Evolutionary conservation across 2,797 vertebrate genomes (phyloP), one percentile per base, ranked within the genome.

Genomic region (Bradypodion pumilum): DNA sequence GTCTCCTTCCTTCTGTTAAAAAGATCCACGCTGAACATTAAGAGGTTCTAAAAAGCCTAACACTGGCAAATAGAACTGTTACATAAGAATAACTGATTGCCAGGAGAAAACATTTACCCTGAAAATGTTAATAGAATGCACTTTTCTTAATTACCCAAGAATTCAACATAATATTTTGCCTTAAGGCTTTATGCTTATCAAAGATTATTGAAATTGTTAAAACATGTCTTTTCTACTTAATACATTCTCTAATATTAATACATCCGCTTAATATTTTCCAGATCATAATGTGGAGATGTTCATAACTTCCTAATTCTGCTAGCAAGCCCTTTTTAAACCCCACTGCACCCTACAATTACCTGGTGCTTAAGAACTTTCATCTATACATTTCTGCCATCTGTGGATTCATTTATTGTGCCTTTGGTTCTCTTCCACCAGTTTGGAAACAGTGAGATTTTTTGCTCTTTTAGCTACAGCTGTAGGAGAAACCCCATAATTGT

Each of bases 121-220:
- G 84, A 72, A 83, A 86, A 91, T 92, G 73, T 91, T 91, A 92
- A 87, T 91, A 91, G 91, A 91, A 93, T 80, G 35, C 77, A 8
- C 74, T 68, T 68, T 78, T 56, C 87, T 93, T 89, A 91, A 89
- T 91, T 93, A 91, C 89, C 89, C 87, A 89, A 89, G 27, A 89
- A 90, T 75, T 74, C 35, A 86, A 90, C 89, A 89, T 84, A 76
- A 90, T 84, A 75, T n/a, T 73, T 89, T 89, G 88, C 78, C 25
- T 0, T 76, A 84, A 91, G 87, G 86, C 90, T 92, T 92, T 88
- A 89, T 93, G 93, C 89, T 88, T 89, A 83, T 91, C 82, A 80
- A 90, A 89, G 84, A 86, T 90, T 89, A 91, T 90, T 92, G 29
- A 75, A 83, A 78, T 62, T 27, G 15, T 92, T 78, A 37, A 78